A percentile compares a stretch with the other conserved stretches of the same genome.
phyloP scores from a whole-genome alignment of 1,140 invertebrate genomes.

The Macrotrachela quadricornifera region DNA sequence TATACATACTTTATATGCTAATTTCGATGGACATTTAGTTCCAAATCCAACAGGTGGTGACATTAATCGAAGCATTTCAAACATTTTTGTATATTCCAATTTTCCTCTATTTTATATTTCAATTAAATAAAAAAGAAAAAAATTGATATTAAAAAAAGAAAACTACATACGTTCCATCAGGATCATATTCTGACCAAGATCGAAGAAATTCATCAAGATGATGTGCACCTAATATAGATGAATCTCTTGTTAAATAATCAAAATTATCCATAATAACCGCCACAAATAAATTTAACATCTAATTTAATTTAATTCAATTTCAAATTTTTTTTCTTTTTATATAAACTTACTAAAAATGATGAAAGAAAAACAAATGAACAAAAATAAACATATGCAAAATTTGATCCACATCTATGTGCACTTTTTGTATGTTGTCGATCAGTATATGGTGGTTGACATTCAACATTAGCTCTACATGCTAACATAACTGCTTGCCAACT shows the following conservation, averaged over 20 bases:
- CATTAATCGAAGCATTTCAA: slow-evolving; percentile 99
- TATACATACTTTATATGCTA: slow-evolving; percentile 58
- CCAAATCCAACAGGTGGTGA: slow-evolving; percentile 98
- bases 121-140: not conserved
- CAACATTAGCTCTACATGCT: slow-evolving; percentile 21
- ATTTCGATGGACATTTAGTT: slow-evolving; percentile 92
- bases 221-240: slow-evolving; percentile 93
- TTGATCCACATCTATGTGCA: slow-evolving; percentile 56
- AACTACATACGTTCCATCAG: slow-evolving; percentile 73
- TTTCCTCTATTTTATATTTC: slow-evolving; percentile 45
- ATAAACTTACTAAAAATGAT: slow-evolving; percentile 67
- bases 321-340: not conserved
- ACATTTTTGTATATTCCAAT: slow-evolving; percentile 97
- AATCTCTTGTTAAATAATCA: slow-evolving; percentile 95
- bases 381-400: slow-evolving; percentile 90
- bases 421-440: slow-evolving; percentile 10
- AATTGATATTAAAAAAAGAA: not conserved
- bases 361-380: slow-evolving; percentile 99
- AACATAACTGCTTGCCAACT: slow-evolving; percentile 99
- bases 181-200: slow-evolving; percentile 99
- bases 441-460: slow-evolving; percentile 31
- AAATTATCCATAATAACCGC: slow-evolving; percentile 99
- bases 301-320: not conserved
- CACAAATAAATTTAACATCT: slow-evolving; percentile 99
- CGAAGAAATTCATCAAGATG: slow-evolving; percentile 97